Percentiles rank a stretch among this genome's conserved stretches.
These are phyloP conservation scores for Zosterops lateralis DNA, from an alignment of 2,113 vertebrate genomes.

Conservation along the genomic window DNA sequence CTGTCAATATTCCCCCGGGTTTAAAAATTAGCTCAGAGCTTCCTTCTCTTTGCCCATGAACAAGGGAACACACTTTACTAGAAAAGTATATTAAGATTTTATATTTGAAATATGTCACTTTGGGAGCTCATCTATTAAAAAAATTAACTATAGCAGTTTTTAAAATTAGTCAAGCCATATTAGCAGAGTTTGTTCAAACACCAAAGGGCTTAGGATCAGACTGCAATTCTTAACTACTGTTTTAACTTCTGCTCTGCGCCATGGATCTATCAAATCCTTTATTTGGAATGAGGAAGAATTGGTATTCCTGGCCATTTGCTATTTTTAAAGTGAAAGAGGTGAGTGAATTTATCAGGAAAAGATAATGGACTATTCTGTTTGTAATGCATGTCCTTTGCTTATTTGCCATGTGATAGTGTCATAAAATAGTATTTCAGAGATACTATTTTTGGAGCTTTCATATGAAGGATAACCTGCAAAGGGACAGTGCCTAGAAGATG, in stretches of 20 bases:
- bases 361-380: background rate
- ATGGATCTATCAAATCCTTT: conserved; percentile 43
- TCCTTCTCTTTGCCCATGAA: conserved; percentile 21
- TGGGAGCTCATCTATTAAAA: conserved; percentile 58
- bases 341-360: conserved; percentile 13
- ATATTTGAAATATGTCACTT: conserved; percentile 62
- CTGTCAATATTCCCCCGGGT: background rate
- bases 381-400: background rate
- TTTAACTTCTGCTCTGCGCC: conserved; percentile 23
- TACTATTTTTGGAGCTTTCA: background rate
- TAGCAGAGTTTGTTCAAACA: conserved; percentile 56
- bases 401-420: background rate
- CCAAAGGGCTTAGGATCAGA: conserved; percentile 43
- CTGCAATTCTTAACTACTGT: conserved; percentile 40
- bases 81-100: conserved; percentile 63
- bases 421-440: background rate
- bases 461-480: background rate
- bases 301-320: background rate
- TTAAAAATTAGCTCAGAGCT: conserved; percentile 36
- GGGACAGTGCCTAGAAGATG: background rate
- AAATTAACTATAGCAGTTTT: conserved; percentile 55
- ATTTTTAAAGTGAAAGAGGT: conserved; percentile 16
- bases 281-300: conserved; percentile 33
- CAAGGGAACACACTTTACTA: conserved; percentile 10
- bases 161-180: conserved; percentile 61